phyloP scores from a whole-genome alignment of 1,140 invertebrate genomes.

The Camponotus floridanus region DNA sequence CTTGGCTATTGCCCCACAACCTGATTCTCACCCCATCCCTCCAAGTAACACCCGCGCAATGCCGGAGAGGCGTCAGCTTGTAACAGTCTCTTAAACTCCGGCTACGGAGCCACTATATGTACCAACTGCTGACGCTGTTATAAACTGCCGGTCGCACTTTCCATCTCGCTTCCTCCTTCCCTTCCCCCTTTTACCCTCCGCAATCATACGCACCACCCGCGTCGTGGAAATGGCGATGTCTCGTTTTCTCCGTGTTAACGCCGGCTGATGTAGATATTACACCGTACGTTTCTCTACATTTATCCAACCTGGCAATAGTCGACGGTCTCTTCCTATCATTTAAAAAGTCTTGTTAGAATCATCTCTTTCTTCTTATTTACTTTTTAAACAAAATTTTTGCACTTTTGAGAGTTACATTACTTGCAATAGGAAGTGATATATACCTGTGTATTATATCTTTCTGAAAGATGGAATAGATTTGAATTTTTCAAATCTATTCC shows the following conservation, averaged over 20 bases:
- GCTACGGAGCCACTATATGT: constrained; percentile 76
- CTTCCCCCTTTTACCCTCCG: neutral
- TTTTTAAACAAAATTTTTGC: neutral
- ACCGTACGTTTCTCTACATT: constrained; percentile 4
- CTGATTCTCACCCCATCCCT: constrained; percentile 76
- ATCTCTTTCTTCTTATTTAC: neutral
- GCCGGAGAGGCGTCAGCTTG: constrained; percentile 85
- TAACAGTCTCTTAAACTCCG: constrained; percentile 86
- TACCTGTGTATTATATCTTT: no score
- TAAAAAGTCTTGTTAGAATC: neutral
- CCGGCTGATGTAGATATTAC: constrained; percentile 22
- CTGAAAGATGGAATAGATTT: no score
- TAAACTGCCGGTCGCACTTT: constrained; percentile 80
- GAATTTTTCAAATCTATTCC: neutral
- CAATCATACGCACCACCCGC: constrained; percentile 38
- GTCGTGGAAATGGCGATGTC: constrained; percentile 52
- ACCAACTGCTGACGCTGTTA: constrained; percentile 86
- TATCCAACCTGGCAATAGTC: neutral
- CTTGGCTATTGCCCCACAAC: constrained; percentile 59
- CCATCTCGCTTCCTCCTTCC: neutral
- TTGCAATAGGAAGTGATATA: no score
- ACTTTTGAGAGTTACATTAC: neutral
- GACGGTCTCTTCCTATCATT: neutral
- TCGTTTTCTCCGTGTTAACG: constrained; percentile 32
- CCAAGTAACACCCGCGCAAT: constrained; percentile 75